Evolutionary conservation across 1,140 invertebrate genomes (phyloP).

Genomic region (Aphidius gifuensis): DNA sequence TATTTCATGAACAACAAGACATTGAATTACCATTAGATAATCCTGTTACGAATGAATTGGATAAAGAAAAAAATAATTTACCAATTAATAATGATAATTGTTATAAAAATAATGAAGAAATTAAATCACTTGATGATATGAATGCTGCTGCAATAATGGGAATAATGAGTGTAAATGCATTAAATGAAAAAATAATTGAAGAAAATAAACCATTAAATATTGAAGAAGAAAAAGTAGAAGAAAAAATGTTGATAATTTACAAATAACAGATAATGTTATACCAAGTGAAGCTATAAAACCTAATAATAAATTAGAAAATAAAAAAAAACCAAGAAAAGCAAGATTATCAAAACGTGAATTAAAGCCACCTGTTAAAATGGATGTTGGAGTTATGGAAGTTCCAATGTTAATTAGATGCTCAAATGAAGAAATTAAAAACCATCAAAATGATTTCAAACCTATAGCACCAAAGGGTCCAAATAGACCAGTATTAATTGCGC

Average conservation of each 20-base stretch:
- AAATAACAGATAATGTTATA: too few relatives aligned
- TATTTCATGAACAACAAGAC: neutral
- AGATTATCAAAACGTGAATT: neutral
- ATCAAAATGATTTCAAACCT: neutral
- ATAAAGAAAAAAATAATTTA: slow-evolving; percentile 4
- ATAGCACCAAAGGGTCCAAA: neutral
- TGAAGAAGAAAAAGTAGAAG: neutral
- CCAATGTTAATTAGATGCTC: slow-evolving; percentile 45
- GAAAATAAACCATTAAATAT: slow-evolving; percentile 32
- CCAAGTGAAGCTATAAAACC: neutral
- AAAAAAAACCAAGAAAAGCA: neutral
- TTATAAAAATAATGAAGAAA: slow-evolving; percentile 19
- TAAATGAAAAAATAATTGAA: neutral
- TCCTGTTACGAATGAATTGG: slow-evolving; percentile 25
- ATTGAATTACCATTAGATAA: slow-evolving; percentile 11
- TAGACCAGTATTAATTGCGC: neutral
- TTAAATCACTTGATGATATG: slow-evolving; percentile 40
- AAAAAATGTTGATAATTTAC: neutral
- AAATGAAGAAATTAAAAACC: slow-evolving; percentile 35
- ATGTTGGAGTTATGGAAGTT: neutral
- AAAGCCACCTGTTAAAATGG: neutral
- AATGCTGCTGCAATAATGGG: slow-evolving; percentile 48
- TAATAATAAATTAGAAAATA: neutral
- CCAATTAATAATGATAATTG: slow-evolving; percentile 4
- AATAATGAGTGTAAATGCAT: slow-evolving; percentile 39